phyloP scores from a whole-genome alignment of 2,797 vertebrate species.

The Poecilia picta region DNA sequence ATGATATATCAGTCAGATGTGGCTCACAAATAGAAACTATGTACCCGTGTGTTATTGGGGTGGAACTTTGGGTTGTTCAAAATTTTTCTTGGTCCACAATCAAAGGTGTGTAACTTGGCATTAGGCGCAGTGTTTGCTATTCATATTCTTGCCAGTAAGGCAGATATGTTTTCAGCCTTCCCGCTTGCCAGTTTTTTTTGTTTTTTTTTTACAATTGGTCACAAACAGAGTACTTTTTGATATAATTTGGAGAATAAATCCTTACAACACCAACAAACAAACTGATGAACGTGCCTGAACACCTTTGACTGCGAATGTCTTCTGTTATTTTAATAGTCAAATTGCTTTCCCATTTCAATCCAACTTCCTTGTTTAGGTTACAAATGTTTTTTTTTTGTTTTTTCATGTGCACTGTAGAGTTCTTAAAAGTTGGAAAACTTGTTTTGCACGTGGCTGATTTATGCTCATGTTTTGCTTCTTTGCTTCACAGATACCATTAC shows the following conservation, averaged over 20 bases:
- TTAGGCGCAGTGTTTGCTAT: background rate
- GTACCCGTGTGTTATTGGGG: constrained; percentile 14
- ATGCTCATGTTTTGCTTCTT: background rate
- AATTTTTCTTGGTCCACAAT: constrained; percentile 1
- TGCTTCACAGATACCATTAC: background rate
- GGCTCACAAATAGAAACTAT: background rate
- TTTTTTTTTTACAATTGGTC: background rate
- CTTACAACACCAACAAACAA: background rate
- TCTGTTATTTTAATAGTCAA: background rate
- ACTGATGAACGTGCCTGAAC: background rate
- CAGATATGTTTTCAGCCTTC: background rate
- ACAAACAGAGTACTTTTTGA: constrained; percentile 7
- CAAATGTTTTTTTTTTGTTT: background rate
- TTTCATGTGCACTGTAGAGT: background rate
- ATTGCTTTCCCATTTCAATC: background rate
- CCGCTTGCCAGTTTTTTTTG: background rate
- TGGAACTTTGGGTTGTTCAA: background rate
- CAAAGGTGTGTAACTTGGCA: background rate
- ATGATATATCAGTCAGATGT: constrained; percentile 2
- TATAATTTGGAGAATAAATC: constrained; percentile 9
- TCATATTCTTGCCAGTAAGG: background rate
- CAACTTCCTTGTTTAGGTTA: background rate
- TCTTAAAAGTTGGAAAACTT: background rate
- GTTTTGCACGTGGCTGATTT: background rate
- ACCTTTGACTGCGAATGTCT: background rate